Evolutionary conservation across 2,797 vertebrate genomes (phyloP).

Genomic region (Tragopan temminckii): DNA sequence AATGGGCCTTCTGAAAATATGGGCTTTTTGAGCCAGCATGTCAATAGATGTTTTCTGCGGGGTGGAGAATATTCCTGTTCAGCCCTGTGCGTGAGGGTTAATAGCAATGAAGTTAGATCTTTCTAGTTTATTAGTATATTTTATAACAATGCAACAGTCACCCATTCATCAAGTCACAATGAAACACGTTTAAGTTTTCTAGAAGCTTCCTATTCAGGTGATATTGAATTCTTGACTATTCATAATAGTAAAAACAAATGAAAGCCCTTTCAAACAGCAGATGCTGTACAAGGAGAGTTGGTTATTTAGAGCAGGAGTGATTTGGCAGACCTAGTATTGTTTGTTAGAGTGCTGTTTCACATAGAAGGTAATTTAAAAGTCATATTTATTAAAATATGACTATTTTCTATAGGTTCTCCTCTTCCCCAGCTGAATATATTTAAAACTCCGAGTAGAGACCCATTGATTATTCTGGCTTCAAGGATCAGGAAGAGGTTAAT

Average conservation of each 20-base stretch:
- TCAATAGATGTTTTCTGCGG: neutral
- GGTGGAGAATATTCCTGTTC: neutral
- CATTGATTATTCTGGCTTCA: slow-evolving; percentile 46
- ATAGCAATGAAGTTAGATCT: slow-evolving; percentile 17
- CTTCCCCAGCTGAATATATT: slow-evolving; percentile 15
- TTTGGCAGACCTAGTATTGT: slow-evolving; percentile 24
- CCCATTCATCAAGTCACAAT: slow-evolving; percentile 11
- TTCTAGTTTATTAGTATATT: slow-evolving; percentile 16
- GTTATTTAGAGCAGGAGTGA: slow-evolving; percentile 32
- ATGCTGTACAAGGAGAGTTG: neutral
- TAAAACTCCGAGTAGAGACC: slow-evolving; percentile 41
- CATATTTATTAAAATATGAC: neutral
- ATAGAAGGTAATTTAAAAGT: slow-evolving; percentile 29
- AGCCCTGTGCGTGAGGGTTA: neutral
- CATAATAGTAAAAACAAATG: slow-evolving; percentile 36
- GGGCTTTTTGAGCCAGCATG: neutral
- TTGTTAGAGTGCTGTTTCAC: slow-evolving; percentile 16
- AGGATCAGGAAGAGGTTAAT: slow-evolving; percentile 66
- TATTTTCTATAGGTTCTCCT: neutral
- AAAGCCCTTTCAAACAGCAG: slow-evolving; percentile 44
- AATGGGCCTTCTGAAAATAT: slow-evolving; percentile 32
- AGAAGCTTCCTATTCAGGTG: slow-evolving; percentile 58
- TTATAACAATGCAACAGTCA: slow-evolving; percentile 1
- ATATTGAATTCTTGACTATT: slow-evolving; percentile 32
- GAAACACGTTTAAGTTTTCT: slow-evolving; percentile 43